Evolutionary conservation across 2,797 vertebrate species (phyloP).

Genomic region (Hippoglossus hippoglossus): DNA sequence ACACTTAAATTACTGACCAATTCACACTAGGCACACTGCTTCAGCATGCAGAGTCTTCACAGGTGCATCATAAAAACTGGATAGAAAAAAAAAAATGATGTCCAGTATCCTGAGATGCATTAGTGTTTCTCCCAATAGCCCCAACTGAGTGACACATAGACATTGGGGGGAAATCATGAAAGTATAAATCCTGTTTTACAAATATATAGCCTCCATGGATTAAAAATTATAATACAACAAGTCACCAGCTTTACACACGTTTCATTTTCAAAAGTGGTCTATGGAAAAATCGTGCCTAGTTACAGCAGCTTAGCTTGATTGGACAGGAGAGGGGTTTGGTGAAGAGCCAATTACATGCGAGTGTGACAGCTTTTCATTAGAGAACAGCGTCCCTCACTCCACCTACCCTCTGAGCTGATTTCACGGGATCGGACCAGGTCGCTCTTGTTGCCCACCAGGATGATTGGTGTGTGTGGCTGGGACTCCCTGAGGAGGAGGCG

Average conservation of each 20-base stretch:
- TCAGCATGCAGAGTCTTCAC: not conserved
- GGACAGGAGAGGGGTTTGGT: not conserved
- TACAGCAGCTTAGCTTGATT: not conserved
- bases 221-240: no score
- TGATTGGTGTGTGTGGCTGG: conserved; percentile 88
- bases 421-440: conserved; percentile 93
- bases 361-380: conserved; percentile 3
- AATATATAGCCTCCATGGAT: not conserved
- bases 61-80: no score
- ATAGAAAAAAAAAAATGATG: not conserved
- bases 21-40: not conserved
- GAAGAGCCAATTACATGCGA: not conserved
- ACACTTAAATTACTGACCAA: not conserved
- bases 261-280: not conserved
- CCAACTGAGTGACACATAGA: no score
- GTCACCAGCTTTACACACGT: no score
- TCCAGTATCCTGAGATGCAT: not conserved
- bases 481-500: conserved; percentile 89
- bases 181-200: no score
- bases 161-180: no score
- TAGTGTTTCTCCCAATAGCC: no score
- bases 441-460: conserved; percentile 94
- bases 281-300: not conserved
- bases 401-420: conserved; percentile 89
- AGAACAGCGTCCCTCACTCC: not conserved